A percentile compares a stretch with the other conserved stretches of the same genome.
These are phyloP conservation scores for Mizuhopecten yessoensis DNA, from an alignment of 1,140 invertebrate genomes.

Conservation along the genomic window DNA sequence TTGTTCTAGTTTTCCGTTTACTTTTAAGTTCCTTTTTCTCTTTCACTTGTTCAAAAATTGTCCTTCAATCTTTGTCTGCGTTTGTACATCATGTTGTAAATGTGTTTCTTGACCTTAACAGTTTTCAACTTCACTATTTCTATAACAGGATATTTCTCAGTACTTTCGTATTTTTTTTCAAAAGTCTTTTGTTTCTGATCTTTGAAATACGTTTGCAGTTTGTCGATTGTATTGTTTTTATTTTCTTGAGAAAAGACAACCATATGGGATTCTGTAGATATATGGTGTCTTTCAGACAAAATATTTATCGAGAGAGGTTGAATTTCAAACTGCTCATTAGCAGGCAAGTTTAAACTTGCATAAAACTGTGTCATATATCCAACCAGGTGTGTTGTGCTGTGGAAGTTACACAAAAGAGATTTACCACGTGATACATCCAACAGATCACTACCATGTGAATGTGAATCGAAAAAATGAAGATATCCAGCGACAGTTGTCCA, in stretches of 20 bases:
- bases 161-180: not conserved
- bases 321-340: slow-evolving; percentile 44
- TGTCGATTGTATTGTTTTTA: not conserved
- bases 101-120: not conserved
- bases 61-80: slow-evolving; percentile 43
- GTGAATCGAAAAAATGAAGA: too few relatives aligned
- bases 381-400: not conserved
- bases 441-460: slow-evolving; percentile 44
- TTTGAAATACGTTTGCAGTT: not conserved
- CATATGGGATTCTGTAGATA: not conserved
- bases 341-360: slow-evolving; percentile 12
- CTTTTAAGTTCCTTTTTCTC: slow-evolving; percentile 41
- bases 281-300: slow-evolving; percentile 32
- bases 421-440: slow-evolving; percentile 38
- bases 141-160: not conserved
- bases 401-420: not conserved
- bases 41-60: not conserved
- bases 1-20: slow-evolving; percentile 43
- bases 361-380: slow-evolving; percentile 42
- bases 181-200: not conserved
- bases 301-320: slow-evolving; percentile 13
- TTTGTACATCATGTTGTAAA: slow-evolving; percentile 17
- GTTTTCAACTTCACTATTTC: not conserved
- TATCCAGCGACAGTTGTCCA: not conserved
- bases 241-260: not conserved